Conservation (phyloP, 2,888 invertebrate genomes). For the Orgyia antiqua region DNA sequence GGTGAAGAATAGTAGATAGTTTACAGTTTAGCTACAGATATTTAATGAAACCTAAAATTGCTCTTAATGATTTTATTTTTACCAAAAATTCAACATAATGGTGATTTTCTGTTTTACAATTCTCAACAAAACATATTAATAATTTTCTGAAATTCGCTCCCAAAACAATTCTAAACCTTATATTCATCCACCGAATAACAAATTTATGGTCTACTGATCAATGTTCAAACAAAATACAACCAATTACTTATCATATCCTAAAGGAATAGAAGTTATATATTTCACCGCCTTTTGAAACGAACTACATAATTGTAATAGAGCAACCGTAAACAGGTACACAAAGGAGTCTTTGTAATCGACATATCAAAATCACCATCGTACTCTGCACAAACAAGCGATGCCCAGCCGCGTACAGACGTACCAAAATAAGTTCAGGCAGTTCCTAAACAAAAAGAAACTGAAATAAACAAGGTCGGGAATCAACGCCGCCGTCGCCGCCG, state of each 20-base stretch:
- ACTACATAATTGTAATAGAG: slow-evolving; percentile 48
- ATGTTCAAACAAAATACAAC: slow-evolving; percentile 52
- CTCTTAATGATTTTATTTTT: too few relatives aligned
- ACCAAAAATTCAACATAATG: too few relatives aligned
- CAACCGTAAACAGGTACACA: slow-evolving; percentile 29
- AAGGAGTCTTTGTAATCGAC: slow-evolving; percentile 39
- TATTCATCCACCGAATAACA: slow-evolving; percentile 43
- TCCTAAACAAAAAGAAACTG: slow-evolving; percentile 77
- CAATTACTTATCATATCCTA: slow-evolving; percentile 51
- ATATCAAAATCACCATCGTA: slow-evolving; percentile 40
- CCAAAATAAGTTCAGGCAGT: slow-evolving; percentile 73
- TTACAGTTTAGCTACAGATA: too few relatives aligned
- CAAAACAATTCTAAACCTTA: slow-evolving; percentile 37
- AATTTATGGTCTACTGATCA: slow-evolving; percentile 49
- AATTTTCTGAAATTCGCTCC: slow-evolving; percentile 27
- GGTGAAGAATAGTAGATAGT: too few relatives aligned
- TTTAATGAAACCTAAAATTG: too few relatives aligned
- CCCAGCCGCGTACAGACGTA: slow-evolving; percentile 57
- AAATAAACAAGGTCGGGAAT: slow-evolving; percentile 79
- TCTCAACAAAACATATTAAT: too few relatives aligned
- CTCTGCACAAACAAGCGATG: slow-evolving; percentile 50
- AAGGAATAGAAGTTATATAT: slow-evolving; percentile 41
- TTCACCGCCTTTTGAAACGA: slow-evolving; percentile 38
- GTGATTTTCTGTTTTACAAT: too few relatives aligned
- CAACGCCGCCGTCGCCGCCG: slow-evolving; percentile 76